phyloP scores from a whole-genome alignment of 53 echinoderm and acorn worm genomes.

The Temnopleurus reevesii region DNA sequence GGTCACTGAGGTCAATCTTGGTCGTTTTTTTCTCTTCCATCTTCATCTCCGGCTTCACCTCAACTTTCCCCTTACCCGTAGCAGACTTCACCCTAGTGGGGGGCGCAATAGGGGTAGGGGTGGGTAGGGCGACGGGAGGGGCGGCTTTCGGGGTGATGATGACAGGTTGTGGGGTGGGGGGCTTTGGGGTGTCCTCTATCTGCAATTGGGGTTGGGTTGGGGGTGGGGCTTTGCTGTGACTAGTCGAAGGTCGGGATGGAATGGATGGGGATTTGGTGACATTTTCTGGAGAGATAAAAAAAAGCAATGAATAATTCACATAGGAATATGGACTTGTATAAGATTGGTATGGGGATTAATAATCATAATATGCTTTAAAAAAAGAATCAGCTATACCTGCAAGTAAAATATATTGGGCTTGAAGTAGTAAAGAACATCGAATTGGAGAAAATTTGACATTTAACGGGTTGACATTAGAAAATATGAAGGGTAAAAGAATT shows the following conservation, averaged over 20 bases:
- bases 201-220: not conserved
- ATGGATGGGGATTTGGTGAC: conserved; percentile 10
- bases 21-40: not conserved
- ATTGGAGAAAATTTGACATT: too few species aligned
- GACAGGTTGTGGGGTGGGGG: conserved; percentile 29
- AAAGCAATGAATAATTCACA: too few species aligned
- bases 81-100: not conserved
- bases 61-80: not conserved
- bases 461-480: too few species aligned
- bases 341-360: too few species aligned
- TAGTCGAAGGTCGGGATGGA: conserved; percentile 35
- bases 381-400: too few species aligned
- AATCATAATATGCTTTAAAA: too few species aligned
- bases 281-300: not conserved
- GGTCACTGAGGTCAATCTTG: not conserved
- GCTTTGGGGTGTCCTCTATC: not conserved
- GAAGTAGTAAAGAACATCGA: too few species aligned
- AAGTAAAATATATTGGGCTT: too few species aligned
- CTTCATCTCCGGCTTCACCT: not conserved
- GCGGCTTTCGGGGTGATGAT: not conserved
- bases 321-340: too few species aligned
- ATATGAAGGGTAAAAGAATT: too few species aligned
- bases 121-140: not conserved
- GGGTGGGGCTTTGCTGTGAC: not conserved
- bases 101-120: conserved; percentile 32